phyloP scores from a whole-genome alignment of 2,113 vertebrate species.

The Mellivora capensis region DNA sequence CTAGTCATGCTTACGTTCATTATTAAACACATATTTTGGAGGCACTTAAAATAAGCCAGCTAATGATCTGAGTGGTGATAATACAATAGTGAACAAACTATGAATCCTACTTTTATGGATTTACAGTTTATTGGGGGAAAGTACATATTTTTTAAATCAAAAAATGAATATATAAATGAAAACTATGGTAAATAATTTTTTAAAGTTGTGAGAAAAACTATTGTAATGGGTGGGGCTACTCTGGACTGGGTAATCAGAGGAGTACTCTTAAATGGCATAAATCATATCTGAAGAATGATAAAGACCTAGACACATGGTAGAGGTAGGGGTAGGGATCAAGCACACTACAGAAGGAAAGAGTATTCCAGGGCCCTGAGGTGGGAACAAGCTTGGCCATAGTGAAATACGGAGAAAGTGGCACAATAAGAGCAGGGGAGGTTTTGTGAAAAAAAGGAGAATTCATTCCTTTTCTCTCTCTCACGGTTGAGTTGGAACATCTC shows the following conservation, averaged over 20 bases:
- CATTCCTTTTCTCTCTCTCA: neutral
- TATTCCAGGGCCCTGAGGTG: neutral
- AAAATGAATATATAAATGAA: slow-evolving; percentile 5
- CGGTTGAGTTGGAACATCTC: neutral
- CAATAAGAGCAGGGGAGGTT: neutral
- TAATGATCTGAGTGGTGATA: neutral
- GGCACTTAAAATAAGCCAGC: neutral
- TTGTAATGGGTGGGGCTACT: neutral
- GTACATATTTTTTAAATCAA: neutral
- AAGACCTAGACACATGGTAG: neutral
- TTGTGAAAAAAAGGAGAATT: neutral
- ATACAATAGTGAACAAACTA: neutral
- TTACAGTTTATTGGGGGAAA: neutral
- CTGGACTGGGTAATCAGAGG: neutral
- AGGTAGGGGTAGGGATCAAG: neutral
- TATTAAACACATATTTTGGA: neutral
- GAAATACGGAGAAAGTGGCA: neutral
- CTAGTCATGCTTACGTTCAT: neutral
- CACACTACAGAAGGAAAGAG: neutral
- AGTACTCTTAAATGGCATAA: neutral
- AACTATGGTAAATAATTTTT: neutral
- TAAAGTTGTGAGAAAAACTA: neutral
- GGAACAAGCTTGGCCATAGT: neutral
- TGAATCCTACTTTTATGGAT: neutral
- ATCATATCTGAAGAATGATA: neutral